These are phyloP conservation scores for Addax nasomaculatus DNA, from an alignment of 2,113 vertebrate species.

Conservation along the genomic window DNA sequence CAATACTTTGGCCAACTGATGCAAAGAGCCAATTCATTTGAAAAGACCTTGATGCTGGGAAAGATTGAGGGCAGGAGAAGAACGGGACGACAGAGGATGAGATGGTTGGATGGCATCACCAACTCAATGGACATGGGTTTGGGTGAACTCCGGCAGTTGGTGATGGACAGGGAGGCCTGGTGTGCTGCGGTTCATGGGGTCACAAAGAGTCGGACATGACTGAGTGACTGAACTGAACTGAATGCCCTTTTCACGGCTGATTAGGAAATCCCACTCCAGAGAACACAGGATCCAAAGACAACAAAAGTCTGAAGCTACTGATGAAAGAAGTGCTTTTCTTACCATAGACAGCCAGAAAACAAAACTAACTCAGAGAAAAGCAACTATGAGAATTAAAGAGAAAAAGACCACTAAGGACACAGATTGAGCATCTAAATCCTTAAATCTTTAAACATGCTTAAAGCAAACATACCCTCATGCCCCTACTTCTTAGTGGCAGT, in stretches of 20 bases:
- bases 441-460: background rate
- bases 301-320: background rate
- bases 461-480: background rate
- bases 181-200: background rate
- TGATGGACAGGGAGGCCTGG: background rate
- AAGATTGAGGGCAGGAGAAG: background rate
- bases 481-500: background rate
- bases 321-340: background rate
- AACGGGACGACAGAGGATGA: background rate
- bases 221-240: background rate
- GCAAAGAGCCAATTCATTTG: background rate
- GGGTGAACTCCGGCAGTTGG: background rate
- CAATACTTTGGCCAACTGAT: background rate
- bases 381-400: background rate
- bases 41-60: background rate
- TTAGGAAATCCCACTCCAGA: background rate
- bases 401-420: background rate
- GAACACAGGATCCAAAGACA: background rate
- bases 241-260: background rate
- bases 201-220: accelerated
- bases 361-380: background rate
- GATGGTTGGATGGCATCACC: background rate
- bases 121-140: background rate
- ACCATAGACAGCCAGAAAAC: background rate
- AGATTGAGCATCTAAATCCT: background rate